Evolutionary conservation across 2,888 invertebrate species (phyloP).

Genomic region (Megalurothrips usitatus): DNA sequence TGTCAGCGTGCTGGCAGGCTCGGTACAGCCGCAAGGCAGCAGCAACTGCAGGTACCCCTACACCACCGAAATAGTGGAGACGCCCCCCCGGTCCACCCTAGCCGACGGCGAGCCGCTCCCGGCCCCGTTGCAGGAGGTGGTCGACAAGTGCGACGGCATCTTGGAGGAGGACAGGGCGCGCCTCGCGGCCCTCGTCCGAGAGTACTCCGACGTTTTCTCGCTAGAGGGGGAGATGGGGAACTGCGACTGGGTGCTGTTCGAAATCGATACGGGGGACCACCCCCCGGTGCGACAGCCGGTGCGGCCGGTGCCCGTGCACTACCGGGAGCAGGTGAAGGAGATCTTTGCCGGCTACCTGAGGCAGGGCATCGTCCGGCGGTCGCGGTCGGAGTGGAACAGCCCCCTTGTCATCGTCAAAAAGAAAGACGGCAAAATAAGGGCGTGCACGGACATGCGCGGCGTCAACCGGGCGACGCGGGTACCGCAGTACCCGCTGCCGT

Average conservation of each 20-base stretch:
- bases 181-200: not conserved
- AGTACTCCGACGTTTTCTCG: not conserved
- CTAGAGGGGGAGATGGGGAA: not conserved
- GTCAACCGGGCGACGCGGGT: not conserved
- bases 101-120: constrained; percentile 5
- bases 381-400: not conserved
- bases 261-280: not conserved
- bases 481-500: not conserved
- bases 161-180: not conserved
- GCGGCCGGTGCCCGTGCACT: not conserved
- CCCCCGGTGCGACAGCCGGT: not conserved
- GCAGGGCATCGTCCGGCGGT: not conserved
- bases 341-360: not conserved
- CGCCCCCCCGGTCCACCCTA: not conserved
- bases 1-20: not conserved
- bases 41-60: not conserved
- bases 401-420: not conserved
- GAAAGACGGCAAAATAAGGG: not conserved
- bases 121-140: not conserved
- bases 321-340: not conserved
- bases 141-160: not conserved
- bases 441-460: not conserved
- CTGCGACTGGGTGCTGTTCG: not conserved
- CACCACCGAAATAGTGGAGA: not conserved
- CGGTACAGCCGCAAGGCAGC: not conserved